Evolutionary conservation across 2,113 vertebrate species (phyloP).

Genomic region (Oreochromis tanganicae): DNA sequence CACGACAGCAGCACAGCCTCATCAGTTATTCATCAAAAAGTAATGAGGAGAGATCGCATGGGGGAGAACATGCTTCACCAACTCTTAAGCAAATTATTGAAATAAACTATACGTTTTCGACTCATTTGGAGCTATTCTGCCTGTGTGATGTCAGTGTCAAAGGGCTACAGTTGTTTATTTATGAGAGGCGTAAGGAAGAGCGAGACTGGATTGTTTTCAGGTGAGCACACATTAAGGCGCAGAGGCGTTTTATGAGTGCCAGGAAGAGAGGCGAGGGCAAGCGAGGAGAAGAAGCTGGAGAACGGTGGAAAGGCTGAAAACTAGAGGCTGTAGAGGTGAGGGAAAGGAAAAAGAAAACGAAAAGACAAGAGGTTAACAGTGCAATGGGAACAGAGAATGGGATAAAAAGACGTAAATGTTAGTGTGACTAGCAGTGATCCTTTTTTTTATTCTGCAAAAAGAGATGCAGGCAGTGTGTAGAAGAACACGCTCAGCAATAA

Average conservation of each 20-base stretch:
- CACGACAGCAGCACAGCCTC: background rate
- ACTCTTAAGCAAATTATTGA: conserved; percentile 22
- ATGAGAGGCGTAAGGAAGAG: background rate
- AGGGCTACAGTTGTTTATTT: conserved; percentile 6
- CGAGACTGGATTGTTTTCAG: background rate
- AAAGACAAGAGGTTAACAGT: background rate
- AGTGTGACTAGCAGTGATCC: conserved; percentile 3
- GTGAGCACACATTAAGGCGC: background rate
- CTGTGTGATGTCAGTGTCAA: background rate
- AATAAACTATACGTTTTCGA: background rate
- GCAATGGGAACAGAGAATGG: background rate
- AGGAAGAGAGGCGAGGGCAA: background rate
- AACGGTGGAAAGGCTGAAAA: background rate
- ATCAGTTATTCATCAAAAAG: conserved; percentile 42
- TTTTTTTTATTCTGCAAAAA: background rate
- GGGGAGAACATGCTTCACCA: background rate
- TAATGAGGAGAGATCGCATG: conserved; percentile 13
- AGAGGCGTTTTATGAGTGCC: background rate
- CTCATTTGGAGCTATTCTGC: background rate
- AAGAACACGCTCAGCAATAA: conserved; percentile 17
- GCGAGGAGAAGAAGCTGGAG: background rate
- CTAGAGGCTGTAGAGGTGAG: background rate
- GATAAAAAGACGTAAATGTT: background rate
- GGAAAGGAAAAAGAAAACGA: background rate
- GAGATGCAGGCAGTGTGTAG: background rate